Conservation (phyloP, 2,113 vertebrate genomes). For the Seriola quinqueradiata region DNA sequence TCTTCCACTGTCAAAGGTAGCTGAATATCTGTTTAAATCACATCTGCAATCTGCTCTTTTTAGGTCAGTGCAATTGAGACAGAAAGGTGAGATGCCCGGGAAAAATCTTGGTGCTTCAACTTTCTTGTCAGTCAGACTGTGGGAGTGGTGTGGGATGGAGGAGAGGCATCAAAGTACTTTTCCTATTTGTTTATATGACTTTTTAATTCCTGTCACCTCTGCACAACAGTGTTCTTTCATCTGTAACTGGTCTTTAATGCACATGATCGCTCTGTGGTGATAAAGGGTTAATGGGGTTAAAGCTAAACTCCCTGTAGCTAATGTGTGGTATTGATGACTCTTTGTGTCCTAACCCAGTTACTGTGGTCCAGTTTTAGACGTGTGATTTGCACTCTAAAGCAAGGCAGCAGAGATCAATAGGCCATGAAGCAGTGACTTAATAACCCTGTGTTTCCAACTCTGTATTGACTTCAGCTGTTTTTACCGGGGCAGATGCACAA, state of each 20-base stretch:
- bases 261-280: conserved; percentile 25
- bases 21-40: conserved; percentile 35
- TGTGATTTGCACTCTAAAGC: conserved; percentile 45
- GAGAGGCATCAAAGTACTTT: background rate
- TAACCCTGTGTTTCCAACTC: conserved; percentile 37
- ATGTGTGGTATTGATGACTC: conserved; percentile 49
- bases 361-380: conserved; percentile 47
- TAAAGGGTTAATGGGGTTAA: conserved; percentile 31
- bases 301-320: conserved; percentile 42
- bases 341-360: conserved; percentile 58
- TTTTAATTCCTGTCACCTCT: conserved; percentile 32
- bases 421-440: conserved; percentile 40
- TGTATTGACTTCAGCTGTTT: conserved; percentile 51
- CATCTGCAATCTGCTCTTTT: conserved; percentile 65
- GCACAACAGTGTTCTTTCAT: conserved; percentile 9
- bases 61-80: conserved; percentile 66
- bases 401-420: conserved; percentile 49
- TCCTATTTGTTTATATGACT: background rate
- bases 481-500: conserved; percentile 17
- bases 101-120: conserved; percentile 6
- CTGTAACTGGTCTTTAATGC: conserved; percentile 11
- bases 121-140: conserved; percentile 18
- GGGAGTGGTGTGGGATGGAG: background rate
- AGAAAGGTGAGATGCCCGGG: conserved; percentile 58
- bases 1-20: conserved; percentile 22